phyloP scores from a whole-genome alignment of 2,797 vertebrate species.

The Mus caroli region DNA sequence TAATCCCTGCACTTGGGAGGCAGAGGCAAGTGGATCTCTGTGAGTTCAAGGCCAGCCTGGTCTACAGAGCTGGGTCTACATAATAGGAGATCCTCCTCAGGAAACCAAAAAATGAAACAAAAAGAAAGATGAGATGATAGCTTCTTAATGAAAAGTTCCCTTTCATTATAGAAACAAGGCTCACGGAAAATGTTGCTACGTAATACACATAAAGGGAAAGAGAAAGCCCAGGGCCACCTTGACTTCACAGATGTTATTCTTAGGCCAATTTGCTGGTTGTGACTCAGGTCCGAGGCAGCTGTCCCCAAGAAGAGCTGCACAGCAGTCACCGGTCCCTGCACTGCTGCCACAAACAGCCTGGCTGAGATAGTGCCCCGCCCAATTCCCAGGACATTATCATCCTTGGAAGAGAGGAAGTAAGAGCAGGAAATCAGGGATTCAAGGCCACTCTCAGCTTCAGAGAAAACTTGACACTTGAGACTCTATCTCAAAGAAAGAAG shows the following conservation, averaged over 20 bases:
- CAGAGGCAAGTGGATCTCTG: not conserved
- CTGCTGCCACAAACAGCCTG: not conserved
- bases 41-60: not conserved
- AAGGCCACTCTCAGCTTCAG: not conserved
- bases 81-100: not conserved
- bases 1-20: not conserved
- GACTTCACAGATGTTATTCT: not conserved
- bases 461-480: not conserved
- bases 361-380: not conserved
- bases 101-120: not conserved
- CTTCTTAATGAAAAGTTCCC: slow-evolving; percentile 5
- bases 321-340: not conserved
- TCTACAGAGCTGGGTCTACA: not conserved
- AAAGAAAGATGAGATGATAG: not conserved
- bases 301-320: not conserved
- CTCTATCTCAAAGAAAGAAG: not conserved
- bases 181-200: not conserved
- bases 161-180: not conserved
- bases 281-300: not conserved
- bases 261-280: not conserved
- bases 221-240: not conserved
- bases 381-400: too few species aligned
- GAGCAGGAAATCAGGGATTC: not conserved
- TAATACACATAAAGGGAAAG: not conserved
- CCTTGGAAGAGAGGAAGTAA: not conserved